phyloP scores from a whole-genome alignment of 2,888 invertebrate species.

The Nomada goodeniana region DNA sequence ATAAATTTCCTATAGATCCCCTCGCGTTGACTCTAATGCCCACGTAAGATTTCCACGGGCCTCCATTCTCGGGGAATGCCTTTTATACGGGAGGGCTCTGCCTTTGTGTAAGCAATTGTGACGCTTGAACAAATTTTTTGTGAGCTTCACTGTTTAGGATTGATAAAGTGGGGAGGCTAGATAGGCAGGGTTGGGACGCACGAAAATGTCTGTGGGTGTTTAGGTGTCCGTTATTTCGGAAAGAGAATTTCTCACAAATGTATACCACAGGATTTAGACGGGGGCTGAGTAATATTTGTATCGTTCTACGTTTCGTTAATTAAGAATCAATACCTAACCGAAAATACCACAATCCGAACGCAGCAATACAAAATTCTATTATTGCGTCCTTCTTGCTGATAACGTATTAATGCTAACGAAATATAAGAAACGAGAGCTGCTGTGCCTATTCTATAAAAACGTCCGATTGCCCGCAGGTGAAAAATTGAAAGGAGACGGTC shows the following conservation, averaged over 20 bases:
- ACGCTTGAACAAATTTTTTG: conserved; percentile 1
- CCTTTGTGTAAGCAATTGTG: background rate
- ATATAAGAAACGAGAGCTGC: too few species aligned
- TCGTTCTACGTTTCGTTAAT: too few species aligned
- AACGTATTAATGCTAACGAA: too few species aligned
- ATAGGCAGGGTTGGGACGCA: background rate
- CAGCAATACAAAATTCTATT: too few species aligned
- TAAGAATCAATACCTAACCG: too few species aligned
- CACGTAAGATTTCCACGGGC: conserved; percentile 28
- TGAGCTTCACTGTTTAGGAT: too few species aligned
- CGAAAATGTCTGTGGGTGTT: background rate
- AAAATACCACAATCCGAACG: too few species aligned
- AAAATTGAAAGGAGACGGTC: background rate
- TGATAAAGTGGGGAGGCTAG: background rate
- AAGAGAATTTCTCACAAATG: too few species aligned
- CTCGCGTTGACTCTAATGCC: conserved; percentile 22
- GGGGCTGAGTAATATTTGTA: too few species aligned
- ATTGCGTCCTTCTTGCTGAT: too few species aligned
- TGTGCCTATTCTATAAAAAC: background rate
- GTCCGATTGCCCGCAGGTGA: background rate
- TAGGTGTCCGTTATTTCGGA: too few species aligned
- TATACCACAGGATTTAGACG: too few species aligned
- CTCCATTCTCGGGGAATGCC: conserved; percentile 12
- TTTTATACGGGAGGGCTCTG: conserved; percentile 17
- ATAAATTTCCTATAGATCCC: conserved; percentile 49